These are phyloP conservation scores for Drosophila sordidula DNA, from an alignment of 2,888 invertebrate genomes.

Conservation along the genomic window DNA sequence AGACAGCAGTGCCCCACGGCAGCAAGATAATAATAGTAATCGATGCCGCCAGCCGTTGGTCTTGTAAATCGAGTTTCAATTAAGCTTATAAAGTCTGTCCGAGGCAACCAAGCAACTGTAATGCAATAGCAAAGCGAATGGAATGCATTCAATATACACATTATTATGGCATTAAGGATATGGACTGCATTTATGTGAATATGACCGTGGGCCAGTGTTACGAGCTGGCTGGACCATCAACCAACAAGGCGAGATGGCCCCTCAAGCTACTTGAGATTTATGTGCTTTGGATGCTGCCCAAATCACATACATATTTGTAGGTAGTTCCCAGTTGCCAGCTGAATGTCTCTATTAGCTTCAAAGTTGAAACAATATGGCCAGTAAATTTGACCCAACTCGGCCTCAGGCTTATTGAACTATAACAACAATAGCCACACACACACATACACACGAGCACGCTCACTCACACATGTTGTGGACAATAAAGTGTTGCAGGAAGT, in stretches of 20 bases:
- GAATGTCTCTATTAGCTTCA: constrained; percentile 44
- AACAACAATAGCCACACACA: not conserved
- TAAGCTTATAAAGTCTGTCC: constrained; percentile 16
- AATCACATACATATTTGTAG: constrained; percentile 9
- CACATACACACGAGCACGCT: not conserved
- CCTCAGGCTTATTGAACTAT: constrained; percentile 32
- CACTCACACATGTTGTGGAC: not conserved
- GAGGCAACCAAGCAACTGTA: constrained; percentile 13
- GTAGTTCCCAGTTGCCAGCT: constrained; percentile 16
- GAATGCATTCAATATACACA: constrained; percentile 42
- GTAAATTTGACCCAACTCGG: constrained; percentile 27
- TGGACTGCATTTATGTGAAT: constrained; percentile 3
- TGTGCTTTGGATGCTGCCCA: constrained; percentile 9
- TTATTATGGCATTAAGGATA: constrained; percentile 17
- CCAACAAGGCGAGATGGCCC: constrained; percentile 1
- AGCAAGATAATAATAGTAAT: constrained; percentile 47
- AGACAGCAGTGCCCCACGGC: constrained; percentile 4
- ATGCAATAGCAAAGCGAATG: constrained; percentile 33
- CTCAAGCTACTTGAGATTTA: constrained; percentile 38
- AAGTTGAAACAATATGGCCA: constrained; percentile 48
- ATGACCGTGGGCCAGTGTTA: not conserved
- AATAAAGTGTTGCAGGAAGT: constrained; percentile 42
- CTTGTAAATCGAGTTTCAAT: constrained; percentile 43
- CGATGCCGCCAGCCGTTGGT: constrained; percentile 36
- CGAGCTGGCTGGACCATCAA: constrained; percentile 4